Evolutionary conservation across 2,113 vertebrate species (phyloP).

Genomic region (Alethe castanea): DNA sequence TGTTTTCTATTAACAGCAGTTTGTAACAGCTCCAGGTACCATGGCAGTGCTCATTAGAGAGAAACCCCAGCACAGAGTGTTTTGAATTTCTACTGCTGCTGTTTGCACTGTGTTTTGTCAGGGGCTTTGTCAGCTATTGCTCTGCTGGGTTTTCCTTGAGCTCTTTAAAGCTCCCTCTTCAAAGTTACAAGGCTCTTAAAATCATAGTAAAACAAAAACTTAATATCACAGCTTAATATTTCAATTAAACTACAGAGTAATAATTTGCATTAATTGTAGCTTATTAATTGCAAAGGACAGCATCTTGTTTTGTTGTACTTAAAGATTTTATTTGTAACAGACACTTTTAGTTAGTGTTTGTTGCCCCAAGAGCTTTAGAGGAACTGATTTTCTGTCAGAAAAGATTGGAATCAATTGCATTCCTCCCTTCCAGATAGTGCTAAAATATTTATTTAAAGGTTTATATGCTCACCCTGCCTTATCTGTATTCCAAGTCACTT

Average conservation of each 20-base stretch:
- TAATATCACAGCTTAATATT: neutral
- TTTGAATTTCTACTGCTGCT: neutral
- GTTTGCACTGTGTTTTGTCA: neutral
- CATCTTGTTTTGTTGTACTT: slow-evolving; percentile 65
- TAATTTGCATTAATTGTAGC: slow-evolving; percentile 53
- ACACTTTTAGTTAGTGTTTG: slow-evolving; percentile 67
- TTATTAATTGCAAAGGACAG: slow-evolving; percentile 41
- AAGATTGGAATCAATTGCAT: slow-evolving; percentile 84
- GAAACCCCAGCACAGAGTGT: neutral
- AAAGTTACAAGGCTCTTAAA: neutral
- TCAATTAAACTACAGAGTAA: neutral
- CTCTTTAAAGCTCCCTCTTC: neutral
- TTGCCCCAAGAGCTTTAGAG: slow-evolving; percentile 81
- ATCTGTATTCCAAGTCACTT: slow-evolving; percentile 83
- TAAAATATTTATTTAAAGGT: slow-evolving; percentile 87
- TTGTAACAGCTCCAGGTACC: neutral
- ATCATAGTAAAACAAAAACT: neutral
- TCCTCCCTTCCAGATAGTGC: slow-evolving; percentile 77
- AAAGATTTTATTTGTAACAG: slow-evolving; percentile 70
- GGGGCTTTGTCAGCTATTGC: neutral
- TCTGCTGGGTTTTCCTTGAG: neutral
- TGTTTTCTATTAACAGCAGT: neutral
- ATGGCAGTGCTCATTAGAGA: neutral
- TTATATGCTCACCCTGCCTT: slow-evolving; percentile 82
- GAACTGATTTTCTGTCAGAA: slow-evolving; percentile 92